A percentile compares a stretch with the other conserved stretches of the same genome.
These are phyloP conservation scores for Acrossocheilus wenchowensis DNA, from an alignment of 2,797 vertebrate species.

Conservation along the genomic window DNA sequence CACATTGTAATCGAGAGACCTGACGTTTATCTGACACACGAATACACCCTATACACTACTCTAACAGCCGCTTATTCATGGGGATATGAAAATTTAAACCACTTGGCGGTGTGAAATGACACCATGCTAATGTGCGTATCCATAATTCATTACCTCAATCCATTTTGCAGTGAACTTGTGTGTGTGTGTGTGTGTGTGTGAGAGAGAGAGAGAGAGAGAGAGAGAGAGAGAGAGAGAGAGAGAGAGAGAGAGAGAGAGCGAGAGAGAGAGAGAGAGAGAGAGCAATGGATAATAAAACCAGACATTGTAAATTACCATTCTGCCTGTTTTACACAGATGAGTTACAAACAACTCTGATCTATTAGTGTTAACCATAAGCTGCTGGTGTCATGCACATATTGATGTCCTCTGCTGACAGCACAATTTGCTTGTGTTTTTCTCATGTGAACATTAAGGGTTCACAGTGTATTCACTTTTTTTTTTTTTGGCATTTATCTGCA, in stretches of 20 bases:
- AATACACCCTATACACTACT: slow-evolving; percentile 26
- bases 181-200: neutral
- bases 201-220: neutral
- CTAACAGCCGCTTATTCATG: slow-evolving; percentile 23
- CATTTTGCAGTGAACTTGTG: slow-evolving; percentile 25
- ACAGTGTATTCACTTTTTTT: neutral
- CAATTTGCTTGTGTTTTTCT: neutral
- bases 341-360: neutral
- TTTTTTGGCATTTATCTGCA: neutral
- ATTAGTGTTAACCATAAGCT: neutral
- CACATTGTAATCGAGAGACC: neutral
- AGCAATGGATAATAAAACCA: neutral
- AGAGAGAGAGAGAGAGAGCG: neutral
- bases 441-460: neutral
- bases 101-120: slow-evolving; percentile 32
- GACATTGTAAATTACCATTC: neutral
- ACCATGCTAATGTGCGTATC: slow-evolving; percentile 32
- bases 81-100: slow-evolving; percentile 45
- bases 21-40: neutral
- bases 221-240: slow-evolving; percentile 9
- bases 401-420: neutral
- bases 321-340: neutral
- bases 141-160: slow-evolving; percentile 49
- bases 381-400: neutral
- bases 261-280: neutral